These are phyloP conservation scores for Thereva nobilitata DNA, from an alignment of 2,888 invertebrate genomes.

Conservation along the genomic window DNA sequence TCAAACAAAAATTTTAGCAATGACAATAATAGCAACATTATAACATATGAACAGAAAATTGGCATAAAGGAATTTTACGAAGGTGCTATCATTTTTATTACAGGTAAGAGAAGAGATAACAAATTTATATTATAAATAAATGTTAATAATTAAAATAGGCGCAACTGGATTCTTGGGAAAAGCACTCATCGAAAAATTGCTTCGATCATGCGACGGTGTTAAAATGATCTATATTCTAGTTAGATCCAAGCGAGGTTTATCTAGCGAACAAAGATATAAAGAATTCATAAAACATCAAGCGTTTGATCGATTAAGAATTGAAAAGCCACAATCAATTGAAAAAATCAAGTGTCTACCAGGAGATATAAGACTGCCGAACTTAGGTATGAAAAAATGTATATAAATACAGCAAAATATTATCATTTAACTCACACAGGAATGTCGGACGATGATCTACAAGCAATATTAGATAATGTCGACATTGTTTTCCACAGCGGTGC, in stretches of 20 bases:
- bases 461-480: conserved; percentile 70
- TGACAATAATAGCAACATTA: conserved; percentile 1
- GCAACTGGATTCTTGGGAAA: conserved; percentile 93
- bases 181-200: conserved; percentile 87
- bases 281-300: conserved; percentile 77
- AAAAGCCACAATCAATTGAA: conserved; percentile 67
- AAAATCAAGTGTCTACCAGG: conserved; percentile 74
- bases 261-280: conserved; percentile 70
- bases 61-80: conserved; percentile 47
- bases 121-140: not conserved
- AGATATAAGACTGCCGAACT: conserved; percentile 72
- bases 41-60: not conserved
- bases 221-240: conserved; percentile 80
- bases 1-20: not conserved
- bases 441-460: conserved; percentile 58
- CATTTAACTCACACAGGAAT: conserved; percentile 23
- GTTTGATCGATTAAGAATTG: conserved; percentile 69
- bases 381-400: conserved; percentile 62
- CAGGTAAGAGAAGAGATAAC: conserved; percentile 45
- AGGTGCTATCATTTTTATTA: conserved; percentile 52
- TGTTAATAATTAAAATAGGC: conserved; percentile 62
- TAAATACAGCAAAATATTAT: too few species aligned
- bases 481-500: conserved; percentile 95
- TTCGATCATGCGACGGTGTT: conserved; percentile 81
- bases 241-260: conserved; percentile 71